Percentiles rank a stretch among this genome's conserved stretches.
These are phyloP conservation scores for Piaya cayana DNA, from an alignment of 2,113 vertebrate genomes.

Conservation along the genomic window DNA sequence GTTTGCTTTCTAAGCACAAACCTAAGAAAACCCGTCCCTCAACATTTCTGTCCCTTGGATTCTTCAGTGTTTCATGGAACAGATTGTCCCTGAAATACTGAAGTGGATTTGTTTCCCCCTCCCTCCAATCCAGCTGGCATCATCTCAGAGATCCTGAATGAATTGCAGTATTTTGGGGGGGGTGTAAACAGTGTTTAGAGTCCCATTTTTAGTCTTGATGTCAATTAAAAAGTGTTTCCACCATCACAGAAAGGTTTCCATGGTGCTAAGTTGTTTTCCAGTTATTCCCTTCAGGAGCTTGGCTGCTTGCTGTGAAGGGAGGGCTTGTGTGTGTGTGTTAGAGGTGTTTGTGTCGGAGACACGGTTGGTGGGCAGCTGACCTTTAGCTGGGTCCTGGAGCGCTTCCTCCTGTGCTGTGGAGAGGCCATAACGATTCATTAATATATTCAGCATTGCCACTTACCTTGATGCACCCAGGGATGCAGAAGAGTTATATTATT, in stretches of 20 bases:
- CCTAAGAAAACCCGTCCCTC: background rate
- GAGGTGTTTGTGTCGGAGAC: background rate
- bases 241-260: background rate
- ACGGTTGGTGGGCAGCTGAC: background rate
- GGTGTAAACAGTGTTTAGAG: background rate
- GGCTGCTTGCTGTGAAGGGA: background rate
- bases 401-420: fast-evolving
- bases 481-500: fast-evolving
- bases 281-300: background rate
- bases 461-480: background rate
- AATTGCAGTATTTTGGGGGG: background rate
- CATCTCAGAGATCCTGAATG: background rate
- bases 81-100: background rate
- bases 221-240: background rate
- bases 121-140: background rate
- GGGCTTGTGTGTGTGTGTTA: background rate
- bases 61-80: background rate
- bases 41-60: background rate
- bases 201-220: background rate
- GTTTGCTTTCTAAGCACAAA: background rate
- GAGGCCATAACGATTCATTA: background rate
- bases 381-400: background rate
- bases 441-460: background rate
- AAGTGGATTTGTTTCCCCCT: background rate
- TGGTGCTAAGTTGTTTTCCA: background rate